These are phyloP conservation scores for Corydoras maculifer DNA, from an alignment of 2,113 vertebrate genomes.

Conservation along the genomic window DNA sequence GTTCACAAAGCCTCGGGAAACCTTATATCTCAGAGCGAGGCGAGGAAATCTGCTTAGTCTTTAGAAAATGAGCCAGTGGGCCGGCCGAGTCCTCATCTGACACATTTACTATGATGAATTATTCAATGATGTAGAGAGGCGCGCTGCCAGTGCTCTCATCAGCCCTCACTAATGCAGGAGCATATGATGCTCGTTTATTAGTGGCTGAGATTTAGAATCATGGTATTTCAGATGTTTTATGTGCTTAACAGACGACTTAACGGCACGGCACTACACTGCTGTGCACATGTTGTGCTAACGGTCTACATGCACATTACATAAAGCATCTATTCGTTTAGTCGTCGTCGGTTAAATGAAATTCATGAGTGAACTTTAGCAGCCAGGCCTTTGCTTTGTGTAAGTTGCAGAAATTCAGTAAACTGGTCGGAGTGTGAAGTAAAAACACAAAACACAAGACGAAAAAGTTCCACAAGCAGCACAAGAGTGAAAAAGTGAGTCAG, in stretches of 20 bases:
- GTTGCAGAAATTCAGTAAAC: too few relatives aligned
- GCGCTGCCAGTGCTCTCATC: slow-evolving; percentile 37
- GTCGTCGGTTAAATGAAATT: too few relatives aligned
- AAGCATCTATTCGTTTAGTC: too few relatives aligned
- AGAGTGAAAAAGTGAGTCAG: too few relatives aligned
- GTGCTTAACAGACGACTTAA: neutral
- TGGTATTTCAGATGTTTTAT: too few relatives aligned
- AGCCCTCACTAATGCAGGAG: slow-evolving; percentile 19
- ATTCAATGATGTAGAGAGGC: slow-evolving; percentile 40
- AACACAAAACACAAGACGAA: too few relatives aligned
- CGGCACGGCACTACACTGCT: neutral
- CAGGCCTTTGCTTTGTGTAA: too few relatives aligned
- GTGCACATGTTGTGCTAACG: neutral
- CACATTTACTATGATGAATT: slow-evolving; percentile 44
- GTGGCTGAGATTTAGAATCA: neutral
- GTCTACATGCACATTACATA: too few relatives aligned
- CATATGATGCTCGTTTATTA: slow-evolving; percentile 9
- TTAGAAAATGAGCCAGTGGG: slow-evolving; percentile 36
- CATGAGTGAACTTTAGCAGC: too few relatives aligned
- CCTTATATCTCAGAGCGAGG: slow-evolving; percentile 30
- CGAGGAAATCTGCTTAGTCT: slow-evolving; percentile 43
- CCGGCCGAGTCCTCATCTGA: slow-evolving; percentile 36
- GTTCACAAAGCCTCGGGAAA: slow-evolving; percentile 25
- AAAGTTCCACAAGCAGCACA: too few relatives aligned
- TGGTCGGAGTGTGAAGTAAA: too few relatives aligned